A percentile compares a stretch with the other conserved stretches of the same genome.
Evolutionary conservation across 35 echinoderm and acorn worm genomes (phyloP).

Genomic region (Ptychodera flava): DNA sequence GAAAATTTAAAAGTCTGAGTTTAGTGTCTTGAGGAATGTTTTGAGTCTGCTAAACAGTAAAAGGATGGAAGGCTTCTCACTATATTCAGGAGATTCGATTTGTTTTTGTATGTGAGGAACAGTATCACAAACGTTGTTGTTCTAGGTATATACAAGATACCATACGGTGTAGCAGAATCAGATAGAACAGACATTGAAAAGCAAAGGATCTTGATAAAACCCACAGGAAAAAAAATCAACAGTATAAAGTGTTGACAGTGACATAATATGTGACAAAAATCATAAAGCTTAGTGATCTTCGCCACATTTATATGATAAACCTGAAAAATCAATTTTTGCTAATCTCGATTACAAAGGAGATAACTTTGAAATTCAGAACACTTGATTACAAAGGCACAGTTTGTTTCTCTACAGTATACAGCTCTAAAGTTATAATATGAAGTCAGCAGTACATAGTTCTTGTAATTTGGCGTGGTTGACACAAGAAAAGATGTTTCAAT

Average conservation of each 20-base stretch:
- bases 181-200: not conserved
- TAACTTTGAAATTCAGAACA: too few relatives aligned
- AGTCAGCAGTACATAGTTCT: too few relatives aligned
- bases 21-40: not conserved
- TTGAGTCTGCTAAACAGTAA: not conserved
- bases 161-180: not conserved
- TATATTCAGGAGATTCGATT: conserved; percentile 9
- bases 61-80: not conserved
- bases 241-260: not conserved
- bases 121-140: conserved; percentile 7
- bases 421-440: too few relatives aligned
- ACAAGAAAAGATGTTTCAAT: too few relatives aligned
- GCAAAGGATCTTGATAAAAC: not conserved
- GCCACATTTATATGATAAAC: conserved; percentile 5
- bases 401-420: too few relatives aligned
- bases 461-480: too few relatives aligned
- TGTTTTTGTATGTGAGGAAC: conserved; percentile 13
- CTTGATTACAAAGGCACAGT: too few relatives aligned
- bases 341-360: conserved; percentile 5
- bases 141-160: not conserved
- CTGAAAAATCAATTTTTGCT: conserved; percentile 7
- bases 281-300: conserved; percentile 7
- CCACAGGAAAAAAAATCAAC: not conserved
- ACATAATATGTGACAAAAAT: not conserved
- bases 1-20: not conserved